Base-by-base conservation (phyloP, 2,888 invertebrate genomes). In the Mimachlamys varia region DNA sequence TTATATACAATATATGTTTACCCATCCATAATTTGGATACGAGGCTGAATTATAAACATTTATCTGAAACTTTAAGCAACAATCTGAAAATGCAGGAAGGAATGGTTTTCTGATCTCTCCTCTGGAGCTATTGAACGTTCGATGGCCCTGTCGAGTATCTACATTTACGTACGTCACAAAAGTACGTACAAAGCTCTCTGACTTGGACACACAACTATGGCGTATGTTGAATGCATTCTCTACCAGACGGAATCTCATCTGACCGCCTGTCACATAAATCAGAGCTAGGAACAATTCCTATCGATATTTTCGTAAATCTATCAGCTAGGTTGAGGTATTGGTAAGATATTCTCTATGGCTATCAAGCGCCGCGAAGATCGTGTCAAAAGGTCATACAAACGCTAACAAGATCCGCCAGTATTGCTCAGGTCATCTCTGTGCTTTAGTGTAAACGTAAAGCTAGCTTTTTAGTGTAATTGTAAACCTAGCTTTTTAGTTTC, bases 351-450 rank as follows among this genome's bases (percentile, higher is more conserved):
- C 76, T 33, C 76, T 76, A 17, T 76, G 76, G 33, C 76, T 76
- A 76, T 76, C 76, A 76, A 76, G 76, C 76, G 76, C 76, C 33
- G 76, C 33, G 76, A 76, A 33, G 76, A 76, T 76, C 33, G 22
- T 76, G 76, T 76, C 76, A 76, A 76, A 76, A 33, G 76, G 76
- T 76, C 27, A 76, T 12, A 19, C 76, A 76, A 76, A 76, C 33
- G 76, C 76, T 76, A 76, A 76, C 76, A 76, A 76, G 76, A 76
- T 76, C 76, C 27, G 76, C 15, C 76, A 76, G 27, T 76, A 76
- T 33, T 33, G 27, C 33, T 33, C 76, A 33, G 76, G 76, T 76
- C 76, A 76, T 76, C 2, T 76, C 27, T 2, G 13, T 33, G 76
- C 76, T 7, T 76, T 33, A 76, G 76, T 76, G 76, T 33, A 76